phyloP scores from a whole-genome alignment of 2,797 vertebrate genomes.

The Epinephelus coioides region DNA sequence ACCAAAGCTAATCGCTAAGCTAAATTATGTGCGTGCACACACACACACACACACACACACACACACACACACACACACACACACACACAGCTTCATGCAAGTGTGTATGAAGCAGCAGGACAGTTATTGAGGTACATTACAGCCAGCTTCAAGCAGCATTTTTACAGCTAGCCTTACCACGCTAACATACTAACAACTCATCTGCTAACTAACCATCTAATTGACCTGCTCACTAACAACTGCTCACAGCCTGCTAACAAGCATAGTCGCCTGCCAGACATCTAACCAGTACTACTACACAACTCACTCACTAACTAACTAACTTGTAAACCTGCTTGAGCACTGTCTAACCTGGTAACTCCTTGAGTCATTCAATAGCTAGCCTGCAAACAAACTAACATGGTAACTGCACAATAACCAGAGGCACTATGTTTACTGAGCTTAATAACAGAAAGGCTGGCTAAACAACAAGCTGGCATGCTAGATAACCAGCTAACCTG shows the following conservation, averaged over 20 bases:
- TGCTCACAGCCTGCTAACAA: no score
- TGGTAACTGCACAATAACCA: not conserved
- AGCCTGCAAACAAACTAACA: not conserved
- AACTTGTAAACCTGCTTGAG: not conserved
- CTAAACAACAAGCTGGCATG: not conserved
- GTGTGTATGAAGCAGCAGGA: constrained; percentile 39
- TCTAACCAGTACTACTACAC: no score
- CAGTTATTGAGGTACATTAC: constrained; percentile 37
- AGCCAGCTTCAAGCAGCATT: constrained; percentile 9
- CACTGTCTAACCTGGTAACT: not conserved
- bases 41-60: not conserved
- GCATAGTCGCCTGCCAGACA: no score
- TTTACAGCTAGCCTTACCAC: not conserved
- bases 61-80: not conserved
- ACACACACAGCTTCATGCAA: constrained; percentile 2
- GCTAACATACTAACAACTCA: not conserved
- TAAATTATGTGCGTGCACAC: constrained; percentile 31
- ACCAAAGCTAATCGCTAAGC: constrained; percentile 52
- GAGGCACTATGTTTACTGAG: not conserved
- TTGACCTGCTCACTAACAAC: not conserved
- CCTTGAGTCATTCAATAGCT: not conserved
- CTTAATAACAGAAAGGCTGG: not conserved
- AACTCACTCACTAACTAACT: not conserved
- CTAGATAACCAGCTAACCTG: not conserved
- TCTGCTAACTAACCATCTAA: not conserved